Evolutionary conservation across 2,113 vertebrate genomes (phyloP), one percentile per base, ranked within the genome.

Genomic region (Junco hyemalis): DNA sequence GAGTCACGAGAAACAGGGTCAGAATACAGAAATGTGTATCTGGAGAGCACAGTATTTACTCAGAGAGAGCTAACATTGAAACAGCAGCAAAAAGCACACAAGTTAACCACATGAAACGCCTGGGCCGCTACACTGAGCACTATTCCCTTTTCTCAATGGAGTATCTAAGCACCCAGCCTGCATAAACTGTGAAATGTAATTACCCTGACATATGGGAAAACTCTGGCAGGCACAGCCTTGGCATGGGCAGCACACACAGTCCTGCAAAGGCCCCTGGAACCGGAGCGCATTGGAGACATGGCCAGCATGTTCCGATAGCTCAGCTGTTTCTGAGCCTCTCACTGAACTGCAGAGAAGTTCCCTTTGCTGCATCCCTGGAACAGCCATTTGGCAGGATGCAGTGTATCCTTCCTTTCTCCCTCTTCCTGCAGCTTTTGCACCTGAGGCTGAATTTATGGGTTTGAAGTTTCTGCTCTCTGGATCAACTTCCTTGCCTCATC

Each of bases 151-250:
- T 78, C 69, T 91, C 1, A 13, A 16, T 71, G 72, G 80, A 78
- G 44, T 71, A 84, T 71, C 69, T 86, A 81, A 90, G 53, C 76
- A 95, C 73, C 38, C 56, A 74, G 88, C 22, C 64, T 89, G 77
- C 59, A 86, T 44, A 78, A 93, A 57, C 82, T 66, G 61, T 76
- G 83, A 71, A 70, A 81, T 78, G 47, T 19, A 93, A 95, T 93
- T 93, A 86, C 79, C 50, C 33, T 79, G 86, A 78, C 80, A 77
- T 82, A 61, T 40, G 69, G 86, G 88, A 84, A 83, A 59, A 74
- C 56, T 93, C 59, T 88, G 86, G 71, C 88, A 94, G 57, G 79
- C 71, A 78, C 50, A 65, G 85, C 47, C 54, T 93, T 93, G 96
- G 88, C 90, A 72, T 16, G n/a, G 63, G 16, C 14, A 54, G 60